Evolutionary conservation across 2,113 vertebrate genomes (phyloP), one percentile per base, ranked within the genome.

Genomic region (Caretta caretta): DNA sequence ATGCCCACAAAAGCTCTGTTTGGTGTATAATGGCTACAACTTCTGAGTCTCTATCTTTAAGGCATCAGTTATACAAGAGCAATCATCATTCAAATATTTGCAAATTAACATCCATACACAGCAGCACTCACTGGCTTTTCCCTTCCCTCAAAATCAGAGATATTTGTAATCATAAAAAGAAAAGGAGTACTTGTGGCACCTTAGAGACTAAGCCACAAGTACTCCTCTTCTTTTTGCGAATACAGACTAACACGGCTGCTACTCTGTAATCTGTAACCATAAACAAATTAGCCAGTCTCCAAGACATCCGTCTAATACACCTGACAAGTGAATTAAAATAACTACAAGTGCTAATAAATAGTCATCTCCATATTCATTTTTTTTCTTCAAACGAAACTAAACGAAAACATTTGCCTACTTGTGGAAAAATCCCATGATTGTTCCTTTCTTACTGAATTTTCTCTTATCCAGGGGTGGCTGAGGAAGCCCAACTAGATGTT

Each of bases 1-100:
- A 97, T 97, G 96, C 95, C 97, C 98, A 90, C 83, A 96, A 97
- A 98, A 98, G 88, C 96, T 97, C 87, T 98, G 54, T 94, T 96
- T 96, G 89, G 82, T 95, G 87, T 96, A 95, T 97, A 97, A 96
- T 94, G 94, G 89, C 16, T 0, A 89, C 54, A 97, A 96, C 86
- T 97, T 95, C 90, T 91, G 59, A 65, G 22, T 92, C 95, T 62
- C 87, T 88, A 92, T 96, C 91, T 91, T 92, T 75, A 95, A 97
- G 53, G 42, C 86, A 94, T 90, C 75, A 94, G 83, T 96, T 38
- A 97, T 84, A 92, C 27, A 94, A 89, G 57, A 50, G 78, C 46
- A 93, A 13, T 86, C 90, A 86, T 93, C 88, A 84, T 76, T 93
- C 90, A 97, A 92, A 87, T 95, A 90, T 90, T 96, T 96, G 88